Base-by-base conservation (phyloP, 2,113 vertebrate genomes). In the Platichthys stellatus region DNA sequence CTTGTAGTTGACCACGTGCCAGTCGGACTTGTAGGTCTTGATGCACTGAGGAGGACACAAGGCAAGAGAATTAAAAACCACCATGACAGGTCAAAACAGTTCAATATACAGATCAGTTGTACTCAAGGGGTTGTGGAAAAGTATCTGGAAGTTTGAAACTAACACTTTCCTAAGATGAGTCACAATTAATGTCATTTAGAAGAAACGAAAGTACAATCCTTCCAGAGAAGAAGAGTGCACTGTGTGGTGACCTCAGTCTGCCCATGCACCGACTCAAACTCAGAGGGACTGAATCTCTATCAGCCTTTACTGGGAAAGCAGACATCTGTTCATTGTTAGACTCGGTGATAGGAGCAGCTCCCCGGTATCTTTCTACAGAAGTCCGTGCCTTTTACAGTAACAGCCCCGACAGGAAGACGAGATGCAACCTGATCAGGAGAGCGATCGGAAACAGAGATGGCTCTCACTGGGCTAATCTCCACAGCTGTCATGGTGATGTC, bases 11-110 rank as follows among this genome's bases (percentile, higher is more conserved):
- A 99, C 96, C 28, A 99, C 93, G 57, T 98, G 97, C 98, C 98
- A 99, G 92, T 99, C 96, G 3, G 96, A 97, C 84, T 96, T 98
- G 86, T 99, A 99, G 35, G 97, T 97, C 94, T 97, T 99, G 89
- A 99, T 98, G 92, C 98, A 99, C 98, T 99, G 89, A 87, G n/a
- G 63, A 84, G 86, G 86, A 88, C 53, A 88, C 47, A 84, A 74
- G 0, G 15, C 40, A 72, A 70, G 72, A 26, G 13, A 57, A 61
- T 79, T 68, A 77, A 4, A 80, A 31, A 64, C 23, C 20, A 54
- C 20, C 31, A 26, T 11, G 31, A 43, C 11, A 28, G 1, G 6
- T 31, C 31, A 31, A 31, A 6, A 31, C 31, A 31, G 31, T 7
- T 1, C 31, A 31, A 31, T 31, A 31, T 31, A 31, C 28, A 18